These are phyloP conservation scores for Polia nebulosa DNA, from an alignment of 2,888 invertebrate genomes.

Conservation along the genomic window DNA sequence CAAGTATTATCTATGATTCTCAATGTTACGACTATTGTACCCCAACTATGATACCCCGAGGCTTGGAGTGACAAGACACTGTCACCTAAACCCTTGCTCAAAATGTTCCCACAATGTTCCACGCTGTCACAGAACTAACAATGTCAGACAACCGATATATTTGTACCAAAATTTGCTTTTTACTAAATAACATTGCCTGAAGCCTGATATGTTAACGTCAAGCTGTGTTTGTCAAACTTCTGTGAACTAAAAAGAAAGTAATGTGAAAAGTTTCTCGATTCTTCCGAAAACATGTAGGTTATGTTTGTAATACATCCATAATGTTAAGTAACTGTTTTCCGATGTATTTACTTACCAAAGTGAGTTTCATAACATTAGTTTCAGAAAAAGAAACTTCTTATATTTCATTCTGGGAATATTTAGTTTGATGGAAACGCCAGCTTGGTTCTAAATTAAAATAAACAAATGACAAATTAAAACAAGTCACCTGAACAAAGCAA, in stretches of 20 bases:
- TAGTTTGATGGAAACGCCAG: background rate
- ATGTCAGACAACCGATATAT: constrained; percentile 70
- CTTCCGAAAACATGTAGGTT: constrained; percentile 56
- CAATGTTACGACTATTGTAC: constrained; percentile 67
- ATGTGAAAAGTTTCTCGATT: constrained; percentile 59
- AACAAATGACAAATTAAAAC: constrained; percentile 70
- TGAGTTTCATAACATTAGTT: constrained; percentile 1
- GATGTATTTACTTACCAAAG: constrained; percentile 23
- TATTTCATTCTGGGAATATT: background rate
- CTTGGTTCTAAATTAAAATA: constrained; percentile 30
- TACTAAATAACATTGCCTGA: constrained; percentile 55
- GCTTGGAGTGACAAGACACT: constrained; percentile 77
- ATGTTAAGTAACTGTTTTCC: constrained; percentile 40
- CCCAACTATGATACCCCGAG: constrained; percentile 76
- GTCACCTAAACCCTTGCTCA: constrained; percentile 76
- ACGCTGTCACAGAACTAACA: constrained; percentile 73
- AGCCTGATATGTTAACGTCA: constrained; percentile 61
- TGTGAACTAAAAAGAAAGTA: constrained; percentile 61
- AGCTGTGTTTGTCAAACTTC: constrained; percentile 62
- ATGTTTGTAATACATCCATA: constrained; percentile 54
- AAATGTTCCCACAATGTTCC: constrained; percentile 53
- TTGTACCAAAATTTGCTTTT: constrained; percentile 56
- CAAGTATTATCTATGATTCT: constrained; percentile 66
- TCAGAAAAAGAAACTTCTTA: background rate
- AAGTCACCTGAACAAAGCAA: constrained; percentile 69